Base-by-base conservation (phyloP, 2,797 vertebrate genomes). In the Microctenopoma stevenorrisi region DNA sequence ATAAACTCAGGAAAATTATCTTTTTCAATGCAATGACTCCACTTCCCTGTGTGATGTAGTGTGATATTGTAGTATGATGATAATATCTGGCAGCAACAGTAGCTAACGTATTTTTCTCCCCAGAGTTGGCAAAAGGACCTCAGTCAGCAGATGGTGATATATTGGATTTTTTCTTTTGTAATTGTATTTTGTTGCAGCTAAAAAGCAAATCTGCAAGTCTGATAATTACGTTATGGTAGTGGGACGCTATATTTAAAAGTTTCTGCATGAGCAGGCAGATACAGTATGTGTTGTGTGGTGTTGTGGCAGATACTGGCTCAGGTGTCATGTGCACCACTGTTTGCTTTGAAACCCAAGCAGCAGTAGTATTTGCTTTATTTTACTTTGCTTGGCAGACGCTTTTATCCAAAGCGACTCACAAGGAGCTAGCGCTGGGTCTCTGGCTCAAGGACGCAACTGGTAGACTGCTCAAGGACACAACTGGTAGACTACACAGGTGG, bases 91-190 rank as follows among this genome's bases (percentile, higher is more conserved):
- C 72, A 78, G 79, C 60, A 33, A 50, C 53, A 50, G 52, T 43
- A 42, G 51, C 54, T 76, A 79, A 79, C 59, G 67, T 68, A 48
- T 66, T 81, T 81, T 70, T 62, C 56, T 53, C 40, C 53, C n/a
- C 18, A 18, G 54, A 55, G 58, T 64, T 83, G 73, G 72, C 75
- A 72, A 74, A 18, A 52, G 38, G 22, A 38, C 44, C 46, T 59
- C 50, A 33, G 37, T 50, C 52, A 64, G 58, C 82, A 86, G 80
- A 85, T 85, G 68, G 74, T 72, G 55, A 69, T 50, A 59, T 68
- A 83, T 84, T 64, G 56, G 8, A 71, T 69, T 52, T 67, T 59
- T 46, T 28, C 35, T 38, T 12, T 42, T 42, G 14, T 4, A 61
- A 62, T 59, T 59, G 22, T 35, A 46, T 70, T 68, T 74, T 63